Evolutionary conservation across 2,888 invertebrate species (phyloP).

Genomic region (Cerastis leucographa): DNA sequence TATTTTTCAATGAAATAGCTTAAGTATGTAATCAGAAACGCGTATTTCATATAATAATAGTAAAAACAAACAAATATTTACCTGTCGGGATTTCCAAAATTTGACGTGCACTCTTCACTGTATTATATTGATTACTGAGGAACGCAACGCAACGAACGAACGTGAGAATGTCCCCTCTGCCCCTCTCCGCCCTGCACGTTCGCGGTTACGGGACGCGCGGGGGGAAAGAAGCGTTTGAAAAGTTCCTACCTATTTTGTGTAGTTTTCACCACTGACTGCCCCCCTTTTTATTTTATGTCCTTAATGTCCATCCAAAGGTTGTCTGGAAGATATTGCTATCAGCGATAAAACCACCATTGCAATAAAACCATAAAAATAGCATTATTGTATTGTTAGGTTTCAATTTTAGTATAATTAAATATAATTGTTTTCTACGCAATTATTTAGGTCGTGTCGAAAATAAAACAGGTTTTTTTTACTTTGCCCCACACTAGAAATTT

Average conservation of each 20-base stretch:
- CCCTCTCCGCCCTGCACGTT: not conserved
- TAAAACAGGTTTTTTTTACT: no score
- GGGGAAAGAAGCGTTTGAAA: not conserved
- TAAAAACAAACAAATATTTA: conserved; percentile 14
- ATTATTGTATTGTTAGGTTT: no score
- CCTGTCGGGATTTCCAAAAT: not conserved
- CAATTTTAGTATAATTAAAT: no score
- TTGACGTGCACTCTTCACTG: conserved; percentile 18
- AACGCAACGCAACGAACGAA: not conserved
- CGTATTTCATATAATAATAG: not conserved
- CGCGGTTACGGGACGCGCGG: not conserved
- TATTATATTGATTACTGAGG: conserved; percentile 25
- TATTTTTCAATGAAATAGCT: not conserved
- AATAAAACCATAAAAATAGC: no score
- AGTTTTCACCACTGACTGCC: no score
- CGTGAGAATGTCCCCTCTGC: no score
- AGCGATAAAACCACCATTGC: no score
- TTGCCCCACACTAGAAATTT: no score
- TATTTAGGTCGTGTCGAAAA: not conserved
- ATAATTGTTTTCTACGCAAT: not conserved
- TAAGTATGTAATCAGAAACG: not conserved
- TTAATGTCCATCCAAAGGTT: no score
- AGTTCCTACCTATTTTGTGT: not conserved
- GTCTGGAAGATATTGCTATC: no score
- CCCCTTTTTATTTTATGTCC: no score